Evolutionary conservation across 2,888 invertebrate species (phyloP), one percentile per base, ranked within the genome.

Genomic region (Byasa hedistus): DNA sequence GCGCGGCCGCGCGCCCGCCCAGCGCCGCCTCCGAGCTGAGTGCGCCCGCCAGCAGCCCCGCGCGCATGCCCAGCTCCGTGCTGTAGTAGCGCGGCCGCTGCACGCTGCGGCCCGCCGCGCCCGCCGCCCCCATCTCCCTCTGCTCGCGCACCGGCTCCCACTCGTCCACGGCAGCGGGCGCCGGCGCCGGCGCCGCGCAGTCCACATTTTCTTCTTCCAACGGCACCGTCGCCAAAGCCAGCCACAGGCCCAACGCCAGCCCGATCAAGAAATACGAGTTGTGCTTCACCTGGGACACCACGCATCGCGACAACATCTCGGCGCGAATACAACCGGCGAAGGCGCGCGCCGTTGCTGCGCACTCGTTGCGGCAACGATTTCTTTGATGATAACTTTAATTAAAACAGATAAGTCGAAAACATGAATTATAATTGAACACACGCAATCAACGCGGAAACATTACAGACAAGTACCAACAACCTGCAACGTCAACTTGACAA

Each of bases 21-120:
- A 95, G 94, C 78, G 93, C 95, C 61, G 94, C 94, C 76, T 95
- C 94, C 1, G 95, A 94, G 22, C 96, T 96, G 77, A 98, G 92
- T 51, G 98, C 95, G 22, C 96, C 98, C 58, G 97, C 94, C 79
- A 98, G 96, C 23, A 98, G 83, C 79, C 97, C 97, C 72, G 97
- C 97, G 69, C 96, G 93, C 75, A 99, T 98, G 22, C 98, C 98
- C 65, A 99, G 93, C 84, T 99, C 99, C 0, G 98, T 98, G 59
- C 97, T 97, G 81, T 98, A 98, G 90, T 98, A 99, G 24, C 98
- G 93, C 0, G 98, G 98, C 2, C 99, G 94, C 64, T 96, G 93
- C 71, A 97, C 92, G 73, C 94, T 93, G 56, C 90, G 84, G 0
- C 75, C 73, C 0, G 57, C 81, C 71, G 57, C 80, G 58, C 73